Evolutionary conservation across 2,797 vertebrate genomes (phyloP).

Genomic region (Poecilia gillii): DNA sequence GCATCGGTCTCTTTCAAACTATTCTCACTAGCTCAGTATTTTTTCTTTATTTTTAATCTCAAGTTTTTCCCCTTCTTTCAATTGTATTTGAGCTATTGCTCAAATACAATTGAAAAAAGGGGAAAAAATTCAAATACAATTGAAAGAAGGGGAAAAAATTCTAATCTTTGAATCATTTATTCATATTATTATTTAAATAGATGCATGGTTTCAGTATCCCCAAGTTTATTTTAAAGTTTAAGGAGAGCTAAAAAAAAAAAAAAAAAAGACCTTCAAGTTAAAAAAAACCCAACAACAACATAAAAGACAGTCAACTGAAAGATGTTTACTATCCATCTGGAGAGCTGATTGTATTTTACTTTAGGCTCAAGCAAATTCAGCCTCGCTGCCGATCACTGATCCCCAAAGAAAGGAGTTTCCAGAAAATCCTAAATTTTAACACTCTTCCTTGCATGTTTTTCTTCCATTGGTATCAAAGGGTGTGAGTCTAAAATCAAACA

Average conservation of each 20-base stretch:
- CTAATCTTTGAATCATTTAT: neutral
- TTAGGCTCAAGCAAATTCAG: neutral
- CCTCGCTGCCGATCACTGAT: neutral
- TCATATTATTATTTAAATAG: neutral
- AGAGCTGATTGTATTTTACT: neutral
- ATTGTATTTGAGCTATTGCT: too few species aligned
- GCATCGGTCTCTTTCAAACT: neutral
- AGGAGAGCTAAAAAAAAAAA: neutral
- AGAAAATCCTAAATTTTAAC: neutral
- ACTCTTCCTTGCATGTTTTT: neutral
- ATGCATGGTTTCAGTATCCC: neutral
- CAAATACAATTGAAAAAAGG: too few species aligned
- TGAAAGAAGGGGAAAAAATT: neutral
- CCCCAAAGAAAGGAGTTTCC: neutral
- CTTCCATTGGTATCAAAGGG: neutral
- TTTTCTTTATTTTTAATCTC: neutral
- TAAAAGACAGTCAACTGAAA: neutral
- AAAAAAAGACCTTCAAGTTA: neutral
- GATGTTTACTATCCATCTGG: neutral
- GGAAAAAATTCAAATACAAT: neutral
- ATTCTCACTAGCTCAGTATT: neutral
- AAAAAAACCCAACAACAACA: neutral
- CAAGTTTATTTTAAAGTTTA: neutral
- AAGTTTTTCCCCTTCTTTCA: too few species aligned
- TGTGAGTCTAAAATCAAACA: neutral